Percentiles rank a stretch among this genome's conserved stretches.
phyloP scores from a whole-genome alignment of 2,888 invertebrate genomes.

The Agrochola macilenta region DNA sequence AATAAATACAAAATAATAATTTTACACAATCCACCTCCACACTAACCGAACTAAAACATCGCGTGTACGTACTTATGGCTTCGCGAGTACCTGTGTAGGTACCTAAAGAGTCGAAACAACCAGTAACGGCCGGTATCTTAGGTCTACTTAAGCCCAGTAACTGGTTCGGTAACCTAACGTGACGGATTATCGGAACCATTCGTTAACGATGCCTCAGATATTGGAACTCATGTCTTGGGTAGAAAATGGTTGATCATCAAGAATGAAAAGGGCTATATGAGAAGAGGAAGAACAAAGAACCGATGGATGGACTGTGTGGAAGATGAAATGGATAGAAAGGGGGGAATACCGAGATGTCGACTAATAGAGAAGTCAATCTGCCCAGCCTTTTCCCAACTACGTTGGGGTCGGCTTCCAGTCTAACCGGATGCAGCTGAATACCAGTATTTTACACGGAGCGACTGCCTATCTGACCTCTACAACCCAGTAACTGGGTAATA shows the following conservation, averaged over 20 bases:
- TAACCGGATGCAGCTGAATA: too few species aligned
- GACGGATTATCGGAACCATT: conserved; percentile 9
- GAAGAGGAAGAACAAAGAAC: too few species aligned
- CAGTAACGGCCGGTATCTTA: conserved; percentile 39
- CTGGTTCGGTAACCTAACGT: conserved; percentile 1
- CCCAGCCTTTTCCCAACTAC: too few species aligned
- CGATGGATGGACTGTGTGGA: too few species aligned
- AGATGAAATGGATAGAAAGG: too few species aligned
- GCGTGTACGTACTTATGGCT: conserved; percentile 85
- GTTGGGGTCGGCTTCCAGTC: too few species aligned
- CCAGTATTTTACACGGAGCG: too few species aligned
- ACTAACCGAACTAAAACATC: conserved; percentile 68
- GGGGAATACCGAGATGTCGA: too few species aligned
- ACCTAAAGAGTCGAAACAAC: conserved; percentile 38
- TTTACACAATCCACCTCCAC: conserved; percentile 61
- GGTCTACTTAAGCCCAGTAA: not conserved
- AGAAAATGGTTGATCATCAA: not conserved
- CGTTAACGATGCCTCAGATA: not conserved
- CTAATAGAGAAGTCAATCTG: too few species aligned
- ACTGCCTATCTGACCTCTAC: too few species aligned
- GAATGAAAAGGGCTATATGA: not conserved
- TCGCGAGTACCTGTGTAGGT: conserved; percentile 68
- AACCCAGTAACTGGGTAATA: too few species aligned
- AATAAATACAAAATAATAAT: not conserved
- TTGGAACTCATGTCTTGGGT: not conserved